Percentiles rank a stretch among this genome's conserved stretches.
phyloP scores from a whole-genome alignment of 1,140 invertebrate species.

The Ceratosolen solmsi region DNA sequence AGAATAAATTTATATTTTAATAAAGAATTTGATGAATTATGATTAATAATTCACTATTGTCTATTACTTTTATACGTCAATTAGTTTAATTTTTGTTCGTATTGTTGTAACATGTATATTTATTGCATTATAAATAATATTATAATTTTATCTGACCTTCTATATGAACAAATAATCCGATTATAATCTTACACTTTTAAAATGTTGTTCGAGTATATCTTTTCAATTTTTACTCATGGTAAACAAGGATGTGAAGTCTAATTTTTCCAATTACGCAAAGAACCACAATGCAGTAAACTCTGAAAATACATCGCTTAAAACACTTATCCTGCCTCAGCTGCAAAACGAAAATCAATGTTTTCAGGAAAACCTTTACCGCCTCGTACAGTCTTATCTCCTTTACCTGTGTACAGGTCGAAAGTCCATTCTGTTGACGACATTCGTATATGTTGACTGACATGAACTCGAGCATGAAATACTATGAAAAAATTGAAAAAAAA shows the following conservation, averaged over 20 bases:
- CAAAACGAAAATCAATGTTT: constrained; percentile 39
- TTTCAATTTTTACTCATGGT: background rate
- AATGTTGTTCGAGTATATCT: background rate
- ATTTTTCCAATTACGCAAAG: constrained; percentile 26
- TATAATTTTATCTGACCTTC: background rate
- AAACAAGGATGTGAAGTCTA: background rate
- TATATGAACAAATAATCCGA: background rate
- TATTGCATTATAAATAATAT: background rate
- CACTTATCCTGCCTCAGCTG: constrained; percentile 25
- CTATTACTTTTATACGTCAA: too few relatives aligned
- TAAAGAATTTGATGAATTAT: background rate
- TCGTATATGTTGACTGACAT: background rate
- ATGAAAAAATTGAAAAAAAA: background rate
- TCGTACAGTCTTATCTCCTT: background rate
- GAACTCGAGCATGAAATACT: background rate
- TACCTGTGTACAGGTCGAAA: background rate
- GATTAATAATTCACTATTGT: too few relatives aligned
- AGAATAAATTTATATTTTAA: background rate
- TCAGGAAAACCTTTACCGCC: constrained; percentile 19
- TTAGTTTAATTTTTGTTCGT: too few relatives aligned
- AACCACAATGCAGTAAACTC: background rate
- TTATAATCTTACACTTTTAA: background rate
- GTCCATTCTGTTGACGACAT: background rate
- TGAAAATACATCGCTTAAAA: constrained; percentile 41
- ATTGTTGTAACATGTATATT: too few relatives aligned